Percentiles rank a stretch among this genome's conserved stretches.
These are phyloP conservation scores for Corydoras sp. DNA, from an alignment of 2,113 vertebrate genomes.

Conservation along the genomic window DNA sequence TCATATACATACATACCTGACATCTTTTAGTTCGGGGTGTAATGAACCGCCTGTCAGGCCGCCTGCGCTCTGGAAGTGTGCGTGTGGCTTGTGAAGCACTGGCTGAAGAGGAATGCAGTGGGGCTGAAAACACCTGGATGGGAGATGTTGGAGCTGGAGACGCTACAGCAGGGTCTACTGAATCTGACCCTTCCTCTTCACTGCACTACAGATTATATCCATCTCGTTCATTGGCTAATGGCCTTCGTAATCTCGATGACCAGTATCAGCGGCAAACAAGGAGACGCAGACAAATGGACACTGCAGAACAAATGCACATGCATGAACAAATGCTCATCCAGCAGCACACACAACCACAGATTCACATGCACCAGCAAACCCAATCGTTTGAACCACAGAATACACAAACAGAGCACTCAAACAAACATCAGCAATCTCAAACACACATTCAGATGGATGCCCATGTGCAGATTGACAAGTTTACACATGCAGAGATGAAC, in stretches of 20 bases:
- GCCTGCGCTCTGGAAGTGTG: constrained; percentile 80
- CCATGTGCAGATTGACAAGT: constrained; percentile 39
- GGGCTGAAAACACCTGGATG: constrained; percentile 54
- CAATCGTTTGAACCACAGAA: constrained; percentile 42
- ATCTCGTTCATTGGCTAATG: constrained; percentile 81
- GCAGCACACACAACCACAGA: constrained; percentile 27
- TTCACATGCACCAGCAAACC: constrained; percentile 32
- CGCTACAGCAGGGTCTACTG: constrained; percentile 52
- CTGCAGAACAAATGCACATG: constrained; percentile 39
- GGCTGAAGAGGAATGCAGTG: constrained; percentile 60
- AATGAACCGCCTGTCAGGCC: constrained; percentile 86
- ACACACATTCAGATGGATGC: constrained; percentile 51
- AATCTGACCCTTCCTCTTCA: constrained; percentile 68
- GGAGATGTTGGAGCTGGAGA: constrained; percentile 53
- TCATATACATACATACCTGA: constrained; percentile 7
- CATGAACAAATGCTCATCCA: constrained; percentile 37
- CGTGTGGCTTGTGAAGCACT: constrained; percentile 76
- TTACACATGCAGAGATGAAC: constrained; percentile 53
- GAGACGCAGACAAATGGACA: constrained; percentile 50
- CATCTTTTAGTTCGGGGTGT: constrained; percentile 11
- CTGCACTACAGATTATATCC: constrained; percentile 82
- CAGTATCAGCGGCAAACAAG: constrained; percentile 54
- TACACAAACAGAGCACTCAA: constrained; percentile 42
- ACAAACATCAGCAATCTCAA: constrained; percentile 59
- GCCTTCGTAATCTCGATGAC: constrained; percentile 81